Evolutionary conservation across 2,113 vertebrate species (phyloP).

Genomic region (Charadrius vociferus): DNA sequence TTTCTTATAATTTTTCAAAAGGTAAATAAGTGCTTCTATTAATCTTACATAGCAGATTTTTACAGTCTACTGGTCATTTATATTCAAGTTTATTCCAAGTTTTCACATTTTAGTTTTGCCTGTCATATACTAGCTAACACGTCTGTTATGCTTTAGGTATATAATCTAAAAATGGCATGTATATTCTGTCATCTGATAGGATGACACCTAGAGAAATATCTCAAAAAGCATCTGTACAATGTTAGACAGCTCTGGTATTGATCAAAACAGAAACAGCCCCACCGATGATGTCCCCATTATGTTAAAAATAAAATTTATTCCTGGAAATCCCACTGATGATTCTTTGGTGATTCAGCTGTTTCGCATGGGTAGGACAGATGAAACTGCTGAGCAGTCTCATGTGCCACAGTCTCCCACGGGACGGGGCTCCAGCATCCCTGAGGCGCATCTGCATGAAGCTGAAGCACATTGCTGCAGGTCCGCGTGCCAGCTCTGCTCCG

Average conservation of each 20-base stretch:
- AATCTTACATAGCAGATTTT: neutral
- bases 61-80: neutral
- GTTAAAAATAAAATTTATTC: neutral
- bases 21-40: neutral
- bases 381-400: neutral
- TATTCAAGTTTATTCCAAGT: neutral
- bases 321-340: neutral
- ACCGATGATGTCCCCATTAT: neutral
- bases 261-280: neutral
- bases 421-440: neutral
- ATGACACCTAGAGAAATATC: neutral
- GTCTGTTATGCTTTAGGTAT: neutral
- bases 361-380: neutral
- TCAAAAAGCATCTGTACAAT: neutral
- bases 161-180: neutral
- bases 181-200: neutral
- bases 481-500: neutral
- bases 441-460: rapidly evolving
- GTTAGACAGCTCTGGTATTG: neutral
- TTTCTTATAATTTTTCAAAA: neutral
- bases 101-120: neutral
- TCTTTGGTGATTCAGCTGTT: conserved; percentile 8
- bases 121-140: neutral
- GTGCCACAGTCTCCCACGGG: neutral
- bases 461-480: rapidly evolving